Conservation (phyloP, 2,797 vertebrate genomes). For the Anguilla anguilla region DNA sequence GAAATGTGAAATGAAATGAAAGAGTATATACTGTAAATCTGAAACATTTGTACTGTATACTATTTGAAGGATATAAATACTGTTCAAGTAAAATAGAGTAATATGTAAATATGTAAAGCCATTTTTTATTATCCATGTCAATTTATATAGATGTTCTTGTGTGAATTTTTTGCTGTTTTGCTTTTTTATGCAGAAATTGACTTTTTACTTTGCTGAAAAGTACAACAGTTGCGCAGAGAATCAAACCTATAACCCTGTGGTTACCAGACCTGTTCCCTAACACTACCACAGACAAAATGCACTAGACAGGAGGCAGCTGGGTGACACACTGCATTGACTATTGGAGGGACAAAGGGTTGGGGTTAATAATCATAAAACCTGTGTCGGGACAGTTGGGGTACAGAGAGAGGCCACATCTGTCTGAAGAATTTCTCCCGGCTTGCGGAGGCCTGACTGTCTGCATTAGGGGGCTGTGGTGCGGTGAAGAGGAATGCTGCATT, state of each 20-base stretch:
- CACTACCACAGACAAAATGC: background rate
- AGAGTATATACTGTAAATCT: background rate
- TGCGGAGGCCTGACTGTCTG: background rate
- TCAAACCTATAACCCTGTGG: background rate
- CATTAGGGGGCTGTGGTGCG: slow-evolving; percentile 1
- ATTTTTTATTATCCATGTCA: too few species aligned
- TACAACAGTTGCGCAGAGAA: background rate
- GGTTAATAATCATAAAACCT: background rate
- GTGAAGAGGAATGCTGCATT: slow-evolving; percentile 16
- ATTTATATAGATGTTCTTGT: background rate
- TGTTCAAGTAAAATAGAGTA: too few species aligned
- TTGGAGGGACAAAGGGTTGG: background rate
- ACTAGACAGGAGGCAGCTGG: background rate
- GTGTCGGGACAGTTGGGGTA: background rate
- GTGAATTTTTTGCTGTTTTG: background rate
- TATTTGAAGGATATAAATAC: too few species aligned
- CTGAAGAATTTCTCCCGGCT: background rate
- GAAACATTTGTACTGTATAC: too few species aligned
- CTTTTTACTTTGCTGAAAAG: background rate
- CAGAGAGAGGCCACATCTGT: background rate
- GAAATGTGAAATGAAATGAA: background rate
- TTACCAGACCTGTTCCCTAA: background rate
- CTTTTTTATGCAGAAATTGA: background rate
- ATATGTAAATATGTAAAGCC: too few species aligned
- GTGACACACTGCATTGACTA: too few species aligned